These are phyloP conservation scores for Gorsachius magnificus DNA, from an alignment of 2,797 vertebrate species.

Conservation along the genomic window DNA sequence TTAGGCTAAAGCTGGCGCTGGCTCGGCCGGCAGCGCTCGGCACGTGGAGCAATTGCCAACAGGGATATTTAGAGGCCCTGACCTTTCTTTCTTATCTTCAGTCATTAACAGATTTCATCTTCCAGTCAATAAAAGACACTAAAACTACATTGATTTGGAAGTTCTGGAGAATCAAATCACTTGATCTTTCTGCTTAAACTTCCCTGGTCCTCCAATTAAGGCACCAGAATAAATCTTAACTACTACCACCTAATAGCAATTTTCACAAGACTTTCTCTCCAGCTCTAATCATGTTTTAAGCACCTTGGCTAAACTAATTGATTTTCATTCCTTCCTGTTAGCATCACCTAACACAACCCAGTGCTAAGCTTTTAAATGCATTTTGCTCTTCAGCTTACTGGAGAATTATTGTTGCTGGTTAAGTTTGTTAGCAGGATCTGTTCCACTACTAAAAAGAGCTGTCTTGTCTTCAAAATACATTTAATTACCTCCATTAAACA, in stretches of 20 bases:
- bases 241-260: not conserved
- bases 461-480: conserved; percentile 62
- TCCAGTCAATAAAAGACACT: conserved; percentile 26
- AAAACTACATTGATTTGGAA: conserved; percentile 50
- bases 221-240: conserved; percentile 22
- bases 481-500: conserved; percentile 76
- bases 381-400: not conserved
- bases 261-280: not conserved
- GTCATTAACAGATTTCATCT: conserved; percentile 48
- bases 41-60: not conserved
- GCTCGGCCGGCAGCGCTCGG: not conserved
- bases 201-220: conserved; percentile 17
- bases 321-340: not conserved
- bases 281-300: not conserved
- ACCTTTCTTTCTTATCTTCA: not conserved
- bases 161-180: conserved; percentile 24
- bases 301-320: not conserved
- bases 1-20: not conserved
- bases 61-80: not conserved
- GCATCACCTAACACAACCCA: not conserved
- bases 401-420: not conserved
- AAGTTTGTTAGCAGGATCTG: conserved; percentile 33
- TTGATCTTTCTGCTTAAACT: conserved; percentile 34
- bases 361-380: not conserved
- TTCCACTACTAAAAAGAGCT: conserved; percentile 34